Evolutionary conservation across 1,140 invertebrate genomes (phyloP), one percentile per base, ranked within the genome.

Genomic region (Papilio xuthus): DNA sequence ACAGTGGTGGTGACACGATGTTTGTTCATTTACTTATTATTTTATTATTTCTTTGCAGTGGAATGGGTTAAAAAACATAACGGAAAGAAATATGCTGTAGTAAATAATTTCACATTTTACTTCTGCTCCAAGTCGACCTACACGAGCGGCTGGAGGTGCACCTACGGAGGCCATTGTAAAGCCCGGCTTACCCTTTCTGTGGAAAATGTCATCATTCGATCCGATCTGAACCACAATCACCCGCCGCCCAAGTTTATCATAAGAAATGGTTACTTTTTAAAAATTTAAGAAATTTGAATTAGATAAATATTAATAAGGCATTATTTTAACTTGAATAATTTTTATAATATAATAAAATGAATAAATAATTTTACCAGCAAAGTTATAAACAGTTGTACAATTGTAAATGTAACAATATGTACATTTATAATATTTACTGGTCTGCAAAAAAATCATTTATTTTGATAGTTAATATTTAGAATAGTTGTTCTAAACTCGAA

Each of bases 61-160:
- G 77, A 76, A 26, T 85, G 81, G 77, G 82, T 83, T 0, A 26
- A 77, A 9, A 85, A 82, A 67, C 69, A 41, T 23, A 77, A 71
- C 4, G 84, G 84, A 0, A 84, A 84, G 53, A 37, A 76, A 44
- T 44, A 86, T 8, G 84, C 81, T 0, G 63, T 88, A 0, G 70
- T 88, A 10, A 72, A 83, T 63, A 81, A 86, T 0, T 89, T 80
- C n/a, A 82, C 86, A 3, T 88, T 80, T 73, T 87, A 88, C 70
- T 78, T 78, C 20, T 70, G 67, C 10, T 60, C 77, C 0, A 78
- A 78, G 26, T 80, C 69, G 7, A 42, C 41, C 10, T 79, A 12
- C 8, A 83, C 80, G 0, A 78, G 71, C 3, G 71, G 75, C 9
- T 89, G 84, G 80, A 74, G 82, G 1, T 89, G 88, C 56, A 88